A percentile compares a stretch with the other conserved stretches of the same genome.
Evolutionary conservation across 2,113 vertebrate genomes (phyloP).

Genomic region (Ameiurus melas): DNA sequence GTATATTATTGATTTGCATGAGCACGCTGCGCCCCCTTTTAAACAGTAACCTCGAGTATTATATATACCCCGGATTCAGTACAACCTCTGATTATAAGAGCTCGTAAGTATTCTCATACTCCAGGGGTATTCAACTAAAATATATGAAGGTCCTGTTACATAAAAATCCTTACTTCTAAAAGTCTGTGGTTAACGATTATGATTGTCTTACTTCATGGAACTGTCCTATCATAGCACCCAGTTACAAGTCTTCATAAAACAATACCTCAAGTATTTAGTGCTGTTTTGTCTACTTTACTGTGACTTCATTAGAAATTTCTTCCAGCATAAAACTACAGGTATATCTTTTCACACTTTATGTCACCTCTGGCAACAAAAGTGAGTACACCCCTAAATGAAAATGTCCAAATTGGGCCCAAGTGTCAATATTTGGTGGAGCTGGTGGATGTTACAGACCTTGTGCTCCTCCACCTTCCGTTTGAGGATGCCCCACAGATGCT

Average conservation of each 20-base stretch:
- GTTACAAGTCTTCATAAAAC: not conserved
- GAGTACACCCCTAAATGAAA: no score
- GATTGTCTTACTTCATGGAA: not conserved
- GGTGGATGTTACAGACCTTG: no score
- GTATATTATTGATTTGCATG: no score
- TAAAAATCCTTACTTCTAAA: not conserved
- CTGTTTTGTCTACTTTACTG: not conserved
- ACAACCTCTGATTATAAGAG: not conserved
- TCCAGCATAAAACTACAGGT: not conserved
- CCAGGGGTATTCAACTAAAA: not conserved
- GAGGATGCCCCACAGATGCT: no score
- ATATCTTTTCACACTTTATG: not conserved
- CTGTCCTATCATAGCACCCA: not conserved
- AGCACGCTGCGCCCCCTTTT: no score
- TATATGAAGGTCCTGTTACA: not conserved
- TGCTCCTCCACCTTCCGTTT: no score
- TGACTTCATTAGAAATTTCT: not conserved
- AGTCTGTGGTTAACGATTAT: not conserved
- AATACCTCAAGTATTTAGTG: not conserved
- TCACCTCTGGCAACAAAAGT: not conserved
- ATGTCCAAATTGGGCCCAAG: no score
- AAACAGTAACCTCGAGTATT: not conserved
- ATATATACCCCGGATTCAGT: not conserved
- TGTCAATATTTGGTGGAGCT: no score
- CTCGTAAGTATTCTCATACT: not conserved